These are phyloP conservation scores for Gallirallus australis DNA, from an alignment of 2,797 vertebrate genomes.

Conservation along the genomic window DNA sequence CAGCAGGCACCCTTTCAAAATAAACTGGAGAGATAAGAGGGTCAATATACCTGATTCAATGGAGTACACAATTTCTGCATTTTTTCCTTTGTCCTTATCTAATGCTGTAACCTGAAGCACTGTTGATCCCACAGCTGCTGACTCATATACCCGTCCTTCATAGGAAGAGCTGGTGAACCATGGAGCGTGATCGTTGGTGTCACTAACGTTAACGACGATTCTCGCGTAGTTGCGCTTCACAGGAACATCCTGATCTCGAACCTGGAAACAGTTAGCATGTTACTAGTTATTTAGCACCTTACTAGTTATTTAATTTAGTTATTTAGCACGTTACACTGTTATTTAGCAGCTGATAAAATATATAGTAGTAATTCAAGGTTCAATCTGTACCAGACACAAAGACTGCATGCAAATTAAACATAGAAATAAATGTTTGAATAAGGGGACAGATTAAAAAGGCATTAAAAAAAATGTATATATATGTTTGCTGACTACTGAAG, in stretches of 20 bases:
- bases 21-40: not conserved
- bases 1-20: not conserved
- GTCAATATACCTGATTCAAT: conserved; percentile 91
- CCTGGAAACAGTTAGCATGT: conserved; percentile 78
- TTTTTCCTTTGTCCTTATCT: conserved; percentile 96
- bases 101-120: conserved; percentile 93
- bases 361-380: not conserved
- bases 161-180: conserved; percentile 94
- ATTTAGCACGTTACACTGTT: not conserved
- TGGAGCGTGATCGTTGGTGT: conserved; percentile 94
- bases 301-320: not conserved
- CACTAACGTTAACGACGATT: conserved; percentile 89
- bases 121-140: conserved; percentile 89
- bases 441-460: not conserved
- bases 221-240: conserved; percentile 95
- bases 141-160: conserved; percentile 90
- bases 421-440: not conserved
- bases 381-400: not conserved
- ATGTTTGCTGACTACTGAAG: not conserved
- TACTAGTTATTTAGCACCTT: not conserved
- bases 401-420: not conserved
- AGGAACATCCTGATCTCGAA: conserved; percentile 97
- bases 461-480: not conserved
- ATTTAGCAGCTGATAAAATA: not conserved
- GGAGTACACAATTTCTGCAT: conserved; percentile 92